These are phyloP conservation scores for Gila orcuttii DNA, from an alignment of 2,113 vertebrate genomes.

Conservation along the genomic window DNA sequence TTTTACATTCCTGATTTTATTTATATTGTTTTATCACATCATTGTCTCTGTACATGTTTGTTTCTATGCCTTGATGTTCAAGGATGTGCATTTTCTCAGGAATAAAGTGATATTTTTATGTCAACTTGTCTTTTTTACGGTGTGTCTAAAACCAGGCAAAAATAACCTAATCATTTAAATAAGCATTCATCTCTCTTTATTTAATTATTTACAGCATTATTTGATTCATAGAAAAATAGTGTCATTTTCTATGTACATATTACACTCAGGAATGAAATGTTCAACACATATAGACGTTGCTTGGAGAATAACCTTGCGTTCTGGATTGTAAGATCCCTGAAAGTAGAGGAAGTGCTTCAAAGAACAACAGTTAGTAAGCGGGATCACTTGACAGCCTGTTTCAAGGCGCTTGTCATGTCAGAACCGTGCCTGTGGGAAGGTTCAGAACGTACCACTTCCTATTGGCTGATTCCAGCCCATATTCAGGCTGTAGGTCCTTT, in stretches of 20 bases:
- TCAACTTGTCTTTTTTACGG: too few relatives aligned
- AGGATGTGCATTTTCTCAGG: constrained; percentile 54
- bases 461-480: not conserved
- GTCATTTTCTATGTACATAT: constrained; percentile 67
- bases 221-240: constrained; percentile 79
- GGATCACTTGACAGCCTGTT: not conserved
- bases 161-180: constrained; percentile 51
- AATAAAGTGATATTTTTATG: constrained; percentile 44
- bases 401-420: not conserved
- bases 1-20: not conserved
- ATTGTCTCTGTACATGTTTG: not conserved
- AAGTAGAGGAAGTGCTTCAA: constrained; percentile 45
- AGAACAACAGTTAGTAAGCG: constrained; percentile 51
- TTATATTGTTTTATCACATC: not conserved
- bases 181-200: constrained; percentile 74
- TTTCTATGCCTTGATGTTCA: constrained; percentile 28
- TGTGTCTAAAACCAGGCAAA: not conserved
- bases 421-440: not conserved
- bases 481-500: not conserved
- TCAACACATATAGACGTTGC: constrained; percentile 33
- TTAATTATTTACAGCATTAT: constrained; percentile 74
- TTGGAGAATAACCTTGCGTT: constrained; percentile 45
- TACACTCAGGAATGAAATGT: constrained; percentile 60
- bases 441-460: constrained; percentile 51
- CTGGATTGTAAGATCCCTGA: constrained; percentile 46